Evolutionary conservation across 2,888 invertebrate genomes (phyloP).

Genomic region (Polyommatus iphigenia): DNA sequence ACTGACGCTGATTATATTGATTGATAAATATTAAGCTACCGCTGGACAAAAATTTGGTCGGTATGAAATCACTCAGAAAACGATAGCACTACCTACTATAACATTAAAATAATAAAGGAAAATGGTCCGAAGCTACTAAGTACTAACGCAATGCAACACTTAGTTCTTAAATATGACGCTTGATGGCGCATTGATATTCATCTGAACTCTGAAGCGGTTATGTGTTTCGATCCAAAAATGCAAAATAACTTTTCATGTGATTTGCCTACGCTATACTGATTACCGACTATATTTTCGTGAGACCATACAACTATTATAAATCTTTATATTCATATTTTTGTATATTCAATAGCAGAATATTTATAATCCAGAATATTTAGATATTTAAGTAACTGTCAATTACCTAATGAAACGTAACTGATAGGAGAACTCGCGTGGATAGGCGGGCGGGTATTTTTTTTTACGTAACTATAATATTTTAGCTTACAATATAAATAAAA

Average conservation of each 20-base stretch:
- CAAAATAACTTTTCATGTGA: not conserved
- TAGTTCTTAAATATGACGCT: not conserved
- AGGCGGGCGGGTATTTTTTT: slow-evolving; percentile 54
- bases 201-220: not conserved
- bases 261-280: not conserved
- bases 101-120: too few relatives aligned
- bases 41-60: too few relatives aligned
- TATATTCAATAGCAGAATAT: slow-evolving; percentile 22
- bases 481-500: slow-evolving; percentile 20
- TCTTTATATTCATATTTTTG: slow-evolving; percentile 27
- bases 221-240: not conserved
- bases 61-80: too few relatives aligned
- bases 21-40: too few relatives aligned
- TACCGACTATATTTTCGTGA: slow-evolving; percentile 22
- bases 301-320: slow-evolving; percentile 24
- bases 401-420: slow-evolving; percentile 29
- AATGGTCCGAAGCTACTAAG: too few relatives aligned
- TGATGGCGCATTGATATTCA: not conserved
- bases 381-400: slow-evolving; percentile 33
- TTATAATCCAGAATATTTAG: slow-evolving; percentile 27
- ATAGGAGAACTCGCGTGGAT: slow-evolving; percentile 25
- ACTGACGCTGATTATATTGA: too few relatives aligned
- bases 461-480: slow-evolving; percentile 23
- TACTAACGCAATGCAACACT: too few relatives aligned
- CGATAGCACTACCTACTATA: too few relatives aligned